Percentiles rank a stretch among this genome's conserved stretches.
Evolutionary conservation across 2,888 invertebrate species (phyloP).

Genomic region (Macaria notata): DNA sequence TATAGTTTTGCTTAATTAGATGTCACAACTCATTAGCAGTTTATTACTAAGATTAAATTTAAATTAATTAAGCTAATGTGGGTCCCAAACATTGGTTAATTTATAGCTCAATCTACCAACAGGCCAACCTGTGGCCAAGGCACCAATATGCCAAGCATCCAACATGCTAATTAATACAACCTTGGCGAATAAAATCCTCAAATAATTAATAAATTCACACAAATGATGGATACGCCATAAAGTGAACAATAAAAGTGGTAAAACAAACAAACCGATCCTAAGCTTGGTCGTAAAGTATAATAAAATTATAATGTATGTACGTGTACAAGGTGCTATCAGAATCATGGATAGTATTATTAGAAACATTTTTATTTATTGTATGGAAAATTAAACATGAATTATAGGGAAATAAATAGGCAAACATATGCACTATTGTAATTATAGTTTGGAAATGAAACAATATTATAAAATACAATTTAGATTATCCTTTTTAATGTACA

Average conservation of each 20-base stretch:
- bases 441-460: no score
- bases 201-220: slow-evolving; percentile 15
- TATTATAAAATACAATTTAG: no score
- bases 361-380: no score
- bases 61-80: slow-evolving; percentile 12
- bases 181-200: slow-evolving; percentile 10
- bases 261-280: slow-evolving; percentile 29
- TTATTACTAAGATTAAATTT: slow-evolving; percentile 4
- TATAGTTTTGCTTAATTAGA: not conserved
- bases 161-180: slow-evolving; percentile 16
- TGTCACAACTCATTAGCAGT: slow-evolving; percentile 4
- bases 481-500: no score
- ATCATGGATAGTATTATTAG: no score
- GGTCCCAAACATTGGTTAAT: slow-evolving; percentile 6
- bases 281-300: slow-evolving; percentile 37
- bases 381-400: no score
- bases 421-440: no score
- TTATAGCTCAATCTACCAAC: slow-evolving; percentile 9
- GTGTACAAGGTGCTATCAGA: not conserved
- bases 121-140: not conserved
- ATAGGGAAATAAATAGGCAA: no score
- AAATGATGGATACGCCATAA: slow-evolving; percentile 18
- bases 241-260: slow-evolving; percentile 18
- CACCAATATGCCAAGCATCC: not conserved
- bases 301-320: not conserved